Conservation (phyloP, 2,113 vertebrate species). For the Struthio camelus region DNA sequence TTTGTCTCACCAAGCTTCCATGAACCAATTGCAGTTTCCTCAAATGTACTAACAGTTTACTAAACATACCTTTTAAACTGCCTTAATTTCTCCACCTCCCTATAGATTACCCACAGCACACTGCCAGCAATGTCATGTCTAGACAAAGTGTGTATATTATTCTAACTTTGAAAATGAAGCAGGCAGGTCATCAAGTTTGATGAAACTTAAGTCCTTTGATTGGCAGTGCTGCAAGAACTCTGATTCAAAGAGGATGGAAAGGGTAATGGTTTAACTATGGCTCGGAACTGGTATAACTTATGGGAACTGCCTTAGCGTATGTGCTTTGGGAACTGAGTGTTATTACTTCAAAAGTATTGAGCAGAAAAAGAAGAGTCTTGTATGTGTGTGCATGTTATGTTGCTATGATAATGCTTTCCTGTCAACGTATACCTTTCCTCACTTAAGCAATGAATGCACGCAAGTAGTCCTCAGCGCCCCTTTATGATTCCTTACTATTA, state of each 20-base stretch:
- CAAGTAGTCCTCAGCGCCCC: not conserved
- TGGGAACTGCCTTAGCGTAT: not conserved
- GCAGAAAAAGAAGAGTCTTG: not conserved
- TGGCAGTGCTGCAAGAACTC: not conserved
- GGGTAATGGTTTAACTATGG: not conserved
- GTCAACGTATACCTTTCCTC: not conserved
- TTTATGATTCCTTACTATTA: not conserved
- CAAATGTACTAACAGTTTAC: not conserved
- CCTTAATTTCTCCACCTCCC: not conserved
- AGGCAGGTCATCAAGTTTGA: not conserved
- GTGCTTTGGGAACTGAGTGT: not conserved
- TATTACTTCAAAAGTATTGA: not conserved
- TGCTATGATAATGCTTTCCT: not conserved
- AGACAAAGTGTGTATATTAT: not conserved
- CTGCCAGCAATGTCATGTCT: not conserved
- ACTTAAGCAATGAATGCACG: not conserved
- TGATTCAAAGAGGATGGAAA: not conserved
- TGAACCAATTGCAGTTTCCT: not conserved
- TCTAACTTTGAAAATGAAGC: not conserved
- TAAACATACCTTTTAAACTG: not conserved
- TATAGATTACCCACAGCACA: not conserved
- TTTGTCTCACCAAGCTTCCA: not conserved
- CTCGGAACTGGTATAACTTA: not conserved
- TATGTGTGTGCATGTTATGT: not conserved
- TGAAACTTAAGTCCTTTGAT: not conserved